Percentiles rank a stretch among this genome's conserved stretches.
Conservation (phyloP, 1,140 invertebrate species). For the Hylaeus volcanicus region DNA sequence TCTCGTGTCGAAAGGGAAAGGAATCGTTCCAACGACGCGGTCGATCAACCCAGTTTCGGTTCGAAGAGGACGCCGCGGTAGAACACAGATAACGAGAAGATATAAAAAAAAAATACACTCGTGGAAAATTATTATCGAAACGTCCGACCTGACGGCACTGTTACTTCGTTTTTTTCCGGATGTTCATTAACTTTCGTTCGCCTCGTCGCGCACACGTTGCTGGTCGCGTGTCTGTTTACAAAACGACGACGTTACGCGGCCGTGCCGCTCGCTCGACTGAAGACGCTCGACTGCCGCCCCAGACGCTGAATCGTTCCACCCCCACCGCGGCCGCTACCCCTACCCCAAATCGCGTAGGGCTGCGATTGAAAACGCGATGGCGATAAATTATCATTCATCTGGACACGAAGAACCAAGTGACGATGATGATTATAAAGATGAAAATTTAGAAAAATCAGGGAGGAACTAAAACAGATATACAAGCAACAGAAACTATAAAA, state of each 20-base stretch:
- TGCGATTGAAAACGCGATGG: not conserved
- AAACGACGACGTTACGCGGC: slow-evolving; percentile 45
- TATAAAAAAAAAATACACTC: not conserved
- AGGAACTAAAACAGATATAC: too few relatives aligned
- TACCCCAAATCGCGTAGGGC: not conserved
- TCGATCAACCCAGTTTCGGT: slow-evolving; percentile 10
- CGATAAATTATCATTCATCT: too few relatives aligned
- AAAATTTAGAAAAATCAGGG: too few relatives aligned
- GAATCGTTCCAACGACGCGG: not conserved
- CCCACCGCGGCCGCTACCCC: slow-evolving; percentile 41
- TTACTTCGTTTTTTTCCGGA: not conserved
- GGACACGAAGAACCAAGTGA: too few relatives aligned
- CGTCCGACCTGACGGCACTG: too few relatives aligned
- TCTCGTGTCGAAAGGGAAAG: not conserved
- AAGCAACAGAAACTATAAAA: too few relatives aligned
- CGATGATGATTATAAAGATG: too few relatives aligned
- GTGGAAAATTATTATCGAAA: not conserved
- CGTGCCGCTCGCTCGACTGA: slow-evolving; percentile 65
- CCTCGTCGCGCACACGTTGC: slow-evolving; percentile 4
- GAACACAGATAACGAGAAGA: not conserved
- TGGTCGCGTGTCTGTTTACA: not conserved
- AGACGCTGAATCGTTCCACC: slow-evolving; percentile 52
- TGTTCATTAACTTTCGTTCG: not conserved
- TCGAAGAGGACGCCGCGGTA: not conserved
- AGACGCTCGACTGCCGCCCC: slow-evolving; percentile 51